Evolutionary conservation across 2,113 vertebrate species (phyloP).

Genomic region (Zosterops pallidus): DNA sequence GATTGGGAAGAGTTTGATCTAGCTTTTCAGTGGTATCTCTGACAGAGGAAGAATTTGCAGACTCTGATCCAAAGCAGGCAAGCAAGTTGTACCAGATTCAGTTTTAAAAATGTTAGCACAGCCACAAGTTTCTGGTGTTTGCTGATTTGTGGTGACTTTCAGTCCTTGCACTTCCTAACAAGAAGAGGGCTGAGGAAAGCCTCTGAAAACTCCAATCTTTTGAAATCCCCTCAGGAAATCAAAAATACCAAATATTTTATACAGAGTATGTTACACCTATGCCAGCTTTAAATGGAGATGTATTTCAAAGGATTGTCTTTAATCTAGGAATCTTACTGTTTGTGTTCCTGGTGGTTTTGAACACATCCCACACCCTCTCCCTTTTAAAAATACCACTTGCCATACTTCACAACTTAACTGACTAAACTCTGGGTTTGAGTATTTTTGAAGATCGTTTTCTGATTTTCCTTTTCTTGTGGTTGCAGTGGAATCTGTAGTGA

Average conservation of each 20-base stretch:
- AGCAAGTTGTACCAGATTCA: background rate
- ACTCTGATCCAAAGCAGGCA: background rate
- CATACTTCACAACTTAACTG: background rate
- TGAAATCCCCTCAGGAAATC: background rate
- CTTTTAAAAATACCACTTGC: background rate
- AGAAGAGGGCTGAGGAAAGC: background rate
- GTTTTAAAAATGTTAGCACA: background rate
- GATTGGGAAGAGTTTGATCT: background rate
- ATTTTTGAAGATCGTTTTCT: background rate
- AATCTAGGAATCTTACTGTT: background rate
- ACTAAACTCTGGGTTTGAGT: background rate
- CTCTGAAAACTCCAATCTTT: background rate
- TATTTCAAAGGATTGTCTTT: background rate
- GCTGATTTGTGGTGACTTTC: background rate
- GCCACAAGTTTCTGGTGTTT: background rate
- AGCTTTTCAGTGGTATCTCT: background rate
- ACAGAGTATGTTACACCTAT: background rate
- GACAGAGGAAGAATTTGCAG: background rate
- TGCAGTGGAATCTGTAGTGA: background rate
- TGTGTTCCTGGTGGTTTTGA: background rate
- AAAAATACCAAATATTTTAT: background rate
- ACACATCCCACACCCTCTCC: background rate
- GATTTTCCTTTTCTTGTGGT: background rate
- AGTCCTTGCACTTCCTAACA: background rate
- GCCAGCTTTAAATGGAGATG: background rate